Conservation (phyloP, 2,888 invertebrate species). For the Sphaerophoria taeniata region DNA sequence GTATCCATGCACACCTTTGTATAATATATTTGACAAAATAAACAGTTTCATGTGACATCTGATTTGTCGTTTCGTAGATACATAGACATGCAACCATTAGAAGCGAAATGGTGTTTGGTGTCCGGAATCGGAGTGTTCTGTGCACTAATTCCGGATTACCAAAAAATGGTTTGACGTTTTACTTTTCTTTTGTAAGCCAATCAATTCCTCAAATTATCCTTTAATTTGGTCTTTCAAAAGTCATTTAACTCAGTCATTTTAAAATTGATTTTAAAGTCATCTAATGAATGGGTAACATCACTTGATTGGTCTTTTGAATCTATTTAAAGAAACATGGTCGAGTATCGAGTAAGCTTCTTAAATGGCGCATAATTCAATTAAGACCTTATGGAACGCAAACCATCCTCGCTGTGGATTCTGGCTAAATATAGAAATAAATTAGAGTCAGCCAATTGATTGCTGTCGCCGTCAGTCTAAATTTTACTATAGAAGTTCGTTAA, state of each 20-base stretch:
- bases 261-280: neutral
- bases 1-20: too few species aligned
- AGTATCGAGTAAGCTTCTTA: slow-evolving; percentile 14
- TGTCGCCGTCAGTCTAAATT: neutral
- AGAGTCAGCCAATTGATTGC: slow-evolving; percentile 44
- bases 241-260: slow-evolving; percentile 12
- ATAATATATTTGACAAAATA: too few species aligned
- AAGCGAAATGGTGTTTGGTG: too few species aligned
- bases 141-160: too few species aligned
- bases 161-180: too few species aligned
- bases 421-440: slow-evolving; percentile 54
- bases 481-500: neutral
- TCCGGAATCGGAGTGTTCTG: too few species aligned
- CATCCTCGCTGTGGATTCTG: slow-evolving; percentile 1
- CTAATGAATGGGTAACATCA: neutral
- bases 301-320: slow-evolving; percentile 19
- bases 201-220: neutral
- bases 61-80: too few species aligned
- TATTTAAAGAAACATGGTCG: neutral
- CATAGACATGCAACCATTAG: too few species aligned
- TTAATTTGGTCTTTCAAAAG: neutral
- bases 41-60: too few species aligned
- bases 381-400: slow-evolving; percentile 3
- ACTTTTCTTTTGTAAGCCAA: neutral
- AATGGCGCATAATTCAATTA: slow-evolving; percentile 47